phyloP scores from a whole-genome alignment of 2,113 vertebrate species.

The Nipponia nippon region DNA sequence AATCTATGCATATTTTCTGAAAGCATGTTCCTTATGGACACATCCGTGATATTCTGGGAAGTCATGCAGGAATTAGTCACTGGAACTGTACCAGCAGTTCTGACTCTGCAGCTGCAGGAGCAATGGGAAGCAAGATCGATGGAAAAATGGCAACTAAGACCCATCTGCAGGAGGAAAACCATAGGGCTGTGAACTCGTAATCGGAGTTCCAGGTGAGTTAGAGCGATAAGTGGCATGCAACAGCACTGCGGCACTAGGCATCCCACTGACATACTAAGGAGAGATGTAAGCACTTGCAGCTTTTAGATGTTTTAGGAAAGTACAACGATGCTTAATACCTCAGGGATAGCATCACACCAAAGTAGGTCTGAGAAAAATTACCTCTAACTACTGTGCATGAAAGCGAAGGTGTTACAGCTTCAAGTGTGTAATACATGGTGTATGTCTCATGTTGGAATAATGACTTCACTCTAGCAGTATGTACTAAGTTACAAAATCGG shows the following conservation, averaged over 20 bases:
- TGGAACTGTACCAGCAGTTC: background rate
- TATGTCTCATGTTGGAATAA: background rate
- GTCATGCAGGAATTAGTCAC: background rate
- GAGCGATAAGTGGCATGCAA: fast-evolving
- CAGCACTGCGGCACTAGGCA: background rate
- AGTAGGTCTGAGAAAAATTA: background rate
- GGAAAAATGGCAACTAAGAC: background rate
- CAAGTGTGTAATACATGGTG: fast-evolving
- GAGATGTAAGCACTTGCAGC: background rate
- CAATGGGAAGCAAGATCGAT: background rate
- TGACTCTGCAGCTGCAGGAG: background rate
- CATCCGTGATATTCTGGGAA: background rate
- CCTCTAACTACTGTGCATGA: background rate
- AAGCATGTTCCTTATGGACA: background rate
- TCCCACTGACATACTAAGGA: background rate
- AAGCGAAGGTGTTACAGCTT: background rate
- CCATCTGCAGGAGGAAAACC: background rate
- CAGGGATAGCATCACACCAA: background rate
- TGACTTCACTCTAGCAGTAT: background rate
- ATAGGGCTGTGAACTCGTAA: background rate
- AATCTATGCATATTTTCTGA: fast-evolving
- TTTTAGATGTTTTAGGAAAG: background rate
- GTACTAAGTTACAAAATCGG: background rate
- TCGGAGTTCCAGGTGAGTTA: background rate
- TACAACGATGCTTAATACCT: background rate